Percentiles rank a stretch among this genome's conserved stretches.
Evolutionary conservation across 2,888 invertebrate genomes (phyloP).

Genomic region (Drosophila anomalata): DNA sequence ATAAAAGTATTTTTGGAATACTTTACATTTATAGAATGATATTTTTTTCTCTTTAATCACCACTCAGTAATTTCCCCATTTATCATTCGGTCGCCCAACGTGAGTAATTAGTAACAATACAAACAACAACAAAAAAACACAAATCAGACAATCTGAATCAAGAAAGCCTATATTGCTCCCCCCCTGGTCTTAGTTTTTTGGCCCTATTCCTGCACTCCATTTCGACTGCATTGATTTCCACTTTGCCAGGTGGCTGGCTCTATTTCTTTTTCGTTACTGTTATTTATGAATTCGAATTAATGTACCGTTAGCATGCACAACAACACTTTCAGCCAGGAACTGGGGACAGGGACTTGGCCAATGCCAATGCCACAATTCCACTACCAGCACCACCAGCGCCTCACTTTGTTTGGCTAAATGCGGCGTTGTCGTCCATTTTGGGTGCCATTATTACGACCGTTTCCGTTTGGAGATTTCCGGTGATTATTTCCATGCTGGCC

Average conservation of each 20-base stretch:
- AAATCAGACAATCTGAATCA: slow-evolving; percentile 14
- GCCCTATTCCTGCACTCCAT: slow-evolving; percentile 1
- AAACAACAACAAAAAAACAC: background rate
- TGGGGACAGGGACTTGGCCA: slow-evolving; percentile 31
- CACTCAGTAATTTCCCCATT: slow-evolving; percentile 10
- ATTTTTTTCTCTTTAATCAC: background rate
- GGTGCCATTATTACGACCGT: slow-evolving; percentile 73
- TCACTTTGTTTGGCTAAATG: slow-evolving; percentile 68
- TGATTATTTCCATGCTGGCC: slow-evolving; percentile 66
- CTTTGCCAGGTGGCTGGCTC: slow-evolving; percentile 41
- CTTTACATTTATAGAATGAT: background rate
- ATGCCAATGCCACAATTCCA: slow-evolving; percentile 11
- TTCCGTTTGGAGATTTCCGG: slow-evolving; percentile 78
- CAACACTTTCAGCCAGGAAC: slow-evolving; percentile 36
- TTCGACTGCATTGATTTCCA: slow-evolving; percentile 69
- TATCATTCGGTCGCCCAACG: slow-evolving; percentile 14
- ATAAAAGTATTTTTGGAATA: background rate
- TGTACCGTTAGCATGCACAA: slow-evolving; percentile 74
- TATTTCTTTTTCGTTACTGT: slow-evolving; percentile 47
- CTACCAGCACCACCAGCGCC: slow-evolving; percentile 2
- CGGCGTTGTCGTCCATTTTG: slow-evolving; percentile 65
- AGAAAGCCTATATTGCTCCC: slow-evolving; percentile 8
- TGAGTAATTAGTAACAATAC: slow-evolving; percentile 27
- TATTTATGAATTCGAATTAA: slow-evolving; percentile 76
- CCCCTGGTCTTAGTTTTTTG: background rate